phyloP scores from a whole-genome alignment of 2,797 vertebrate genomes.

The Rhinatrema bivittatum region DNA sequence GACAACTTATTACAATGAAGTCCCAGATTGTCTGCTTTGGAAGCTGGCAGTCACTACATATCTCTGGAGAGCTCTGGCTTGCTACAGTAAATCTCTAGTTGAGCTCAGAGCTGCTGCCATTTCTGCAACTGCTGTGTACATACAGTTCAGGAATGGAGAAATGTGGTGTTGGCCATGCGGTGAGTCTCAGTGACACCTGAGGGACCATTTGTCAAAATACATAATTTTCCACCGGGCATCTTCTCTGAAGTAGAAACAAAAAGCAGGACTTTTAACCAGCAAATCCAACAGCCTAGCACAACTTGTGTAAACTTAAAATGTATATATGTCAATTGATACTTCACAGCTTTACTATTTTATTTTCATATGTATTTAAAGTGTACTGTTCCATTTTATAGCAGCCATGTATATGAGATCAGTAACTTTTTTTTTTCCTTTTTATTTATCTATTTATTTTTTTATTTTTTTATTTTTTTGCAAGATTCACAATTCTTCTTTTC shows the following conservation, averaged over 20 bases:
- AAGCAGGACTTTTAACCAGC: slow-evolving; percentile 43
- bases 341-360: slow-evolving; percentile 28
- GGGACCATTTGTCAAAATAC: slow-evolving; percentile 26
- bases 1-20: slow-evolving; percentile 32
- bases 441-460: too few species aligned
- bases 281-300: slow-evolving; percentile 37
- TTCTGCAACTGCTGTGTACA: slow-evolving; percentile 13
- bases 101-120: slow-evolving; percentile 13
- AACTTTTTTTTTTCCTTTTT: slow-evolving; percentile 33
- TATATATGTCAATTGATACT: slow-evolving; percentile 32
- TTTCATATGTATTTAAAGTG: slow-evolving; percentile 35
- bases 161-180: slow-evolving; percentile 20
- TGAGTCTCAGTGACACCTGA: slow-evolving; percentile 36
- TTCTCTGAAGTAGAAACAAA: slow-evolving; percentile 38
- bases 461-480: slow-evolving; percentile 46
- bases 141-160: slow-evolving; percentile 17
- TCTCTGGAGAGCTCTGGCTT: slow-evolving; percentile 17
- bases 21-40: slow-evolving; percentile 25
- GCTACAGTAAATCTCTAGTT: slow-evolving; percentile 27
- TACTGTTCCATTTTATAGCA: slow-evolving; percentile 45
- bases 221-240: slow-evolving; percentile 17
- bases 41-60: slow-evolving; percentile 11
- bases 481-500: slow-evolving; percentile 50
- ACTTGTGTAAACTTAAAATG: slow-evolving; percentile 35
- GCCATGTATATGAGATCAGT: slow-evolving; percentile 36